These are phyloP conservation scores for Scomber japonicus DNA, from an alignment of 2,113 vertebrate genomes.

Conservation along the genomic window DNA sequence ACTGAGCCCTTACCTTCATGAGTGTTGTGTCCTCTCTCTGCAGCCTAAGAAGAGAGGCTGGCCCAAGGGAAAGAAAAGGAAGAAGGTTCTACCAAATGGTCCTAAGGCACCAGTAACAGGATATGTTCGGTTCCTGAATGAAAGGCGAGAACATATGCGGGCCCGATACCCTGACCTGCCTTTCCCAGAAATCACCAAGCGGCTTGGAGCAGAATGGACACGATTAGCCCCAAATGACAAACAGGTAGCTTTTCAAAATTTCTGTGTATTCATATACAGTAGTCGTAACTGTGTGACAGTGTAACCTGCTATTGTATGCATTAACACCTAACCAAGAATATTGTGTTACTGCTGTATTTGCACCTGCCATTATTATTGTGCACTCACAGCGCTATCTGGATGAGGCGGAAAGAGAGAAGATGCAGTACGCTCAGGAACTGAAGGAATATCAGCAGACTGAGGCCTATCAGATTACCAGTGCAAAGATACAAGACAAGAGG, in stretches of 20 bases:
- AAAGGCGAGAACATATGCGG: conserved; percentile 94
- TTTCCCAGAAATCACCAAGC: conserved; percentile 98
- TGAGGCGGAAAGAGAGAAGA: conserved; percentile 94
- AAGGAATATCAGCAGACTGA: conserved; percentile 97
- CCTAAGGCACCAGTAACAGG: conserved; percentile 97
- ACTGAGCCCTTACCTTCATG: background rate
- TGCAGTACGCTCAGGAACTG: conserved; percentile 96
- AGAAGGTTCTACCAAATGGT: conserved; percentile 96
- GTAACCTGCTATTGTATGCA: background rate
- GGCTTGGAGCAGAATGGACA: conserved; percentile 97
- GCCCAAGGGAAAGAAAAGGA: conserved; percentile 98
- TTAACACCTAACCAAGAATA: background rate
- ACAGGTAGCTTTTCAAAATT: conserved; percentile 81
- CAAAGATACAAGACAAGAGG: conserved; percentile 96
- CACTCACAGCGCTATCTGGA: conserved; percentile 91
- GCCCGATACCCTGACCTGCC: conserved; percentile 93
- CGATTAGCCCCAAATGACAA: conserved; percentile 92
- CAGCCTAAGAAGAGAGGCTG: conserved; percentile 97
- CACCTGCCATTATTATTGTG: background rate
- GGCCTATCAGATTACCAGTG: conserved; percentile 92
- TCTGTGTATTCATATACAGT: background rate
- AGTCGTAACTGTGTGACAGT: background rate
- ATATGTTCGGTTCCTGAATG: conserved; percentile 96
- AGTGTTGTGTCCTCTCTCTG: conserved; percentile 14
- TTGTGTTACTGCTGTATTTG: background rate